phyloP scores from a whole-genome alignment of 2,888 invertebrate genomes.

The Dasysyrphus tricinctus region DNA sequence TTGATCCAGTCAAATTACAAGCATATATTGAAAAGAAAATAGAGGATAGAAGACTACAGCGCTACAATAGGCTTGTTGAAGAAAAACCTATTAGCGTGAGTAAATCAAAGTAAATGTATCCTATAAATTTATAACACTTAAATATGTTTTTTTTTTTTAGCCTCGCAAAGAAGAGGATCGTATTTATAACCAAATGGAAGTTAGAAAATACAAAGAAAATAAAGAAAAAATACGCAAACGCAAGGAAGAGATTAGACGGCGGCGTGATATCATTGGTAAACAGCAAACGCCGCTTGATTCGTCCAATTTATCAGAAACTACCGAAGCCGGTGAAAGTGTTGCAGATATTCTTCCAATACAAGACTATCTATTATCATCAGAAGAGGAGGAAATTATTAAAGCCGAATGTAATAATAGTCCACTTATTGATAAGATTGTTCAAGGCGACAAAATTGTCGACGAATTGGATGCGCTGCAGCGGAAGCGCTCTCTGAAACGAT shows the following conservation, averaged over 20 bases:
- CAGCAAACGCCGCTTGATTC: not conserved
- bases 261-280: conserved; percentile 59
- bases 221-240: conserved; percentile 89
- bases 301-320: conserved; percentile 25
- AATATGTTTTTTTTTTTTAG: conserved; percentile 83
- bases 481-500: conserved; percentile 78
- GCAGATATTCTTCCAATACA: conserved; percentile 78
- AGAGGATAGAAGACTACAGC: conserved; percentile 85
- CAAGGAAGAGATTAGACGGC: conserved; percentile 79
- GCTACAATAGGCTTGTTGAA: conserved; percentile 84
- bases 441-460: conserved; percentile 80
- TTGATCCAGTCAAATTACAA: conserved; percentile 78
- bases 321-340: conserved; percentile 32
- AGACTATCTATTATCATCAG: conserved; percentile 80
- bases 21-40: conserved; percentile 83
- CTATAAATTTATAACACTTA: not conserved
- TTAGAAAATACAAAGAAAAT: conserved; percentile 90
- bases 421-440: conserved; percentile 78
- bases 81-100: conserved; percentile 86
- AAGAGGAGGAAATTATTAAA: conserved; percentile 79
- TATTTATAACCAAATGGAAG: conserved; percentile 87
- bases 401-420: conserved; percentile 78
- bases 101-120: conserved; percentile 6
- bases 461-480: conserved; percentile 80
- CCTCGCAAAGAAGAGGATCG: conserved; percentile 92